Conservation (phyloP, 2,113 vertebrate genomes). For the Ptyas mucosa region DNA sequence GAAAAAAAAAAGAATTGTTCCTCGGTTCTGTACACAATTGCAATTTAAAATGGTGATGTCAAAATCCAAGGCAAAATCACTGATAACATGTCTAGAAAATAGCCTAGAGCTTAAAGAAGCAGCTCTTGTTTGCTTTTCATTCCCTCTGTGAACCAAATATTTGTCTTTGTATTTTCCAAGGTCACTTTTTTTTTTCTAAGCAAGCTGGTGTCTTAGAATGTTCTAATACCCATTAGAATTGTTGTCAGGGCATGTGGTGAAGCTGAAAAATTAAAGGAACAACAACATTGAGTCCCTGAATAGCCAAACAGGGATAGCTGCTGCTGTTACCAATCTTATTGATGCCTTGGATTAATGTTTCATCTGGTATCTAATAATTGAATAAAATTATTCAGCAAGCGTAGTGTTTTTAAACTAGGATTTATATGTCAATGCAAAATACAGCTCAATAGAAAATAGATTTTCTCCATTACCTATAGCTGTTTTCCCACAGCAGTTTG, state of each 20-base stretch:
- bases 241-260: background rate
- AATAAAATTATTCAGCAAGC: conserved; percentile 13
- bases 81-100: background rate
- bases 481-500: conserved; percentile 3
- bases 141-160: background rate
- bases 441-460: background rate
- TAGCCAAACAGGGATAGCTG: background rate
- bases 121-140: background rate
- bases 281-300: background rate
- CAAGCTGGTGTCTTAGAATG: background rate
- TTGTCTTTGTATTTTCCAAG: background rate
- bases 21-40: background rate
- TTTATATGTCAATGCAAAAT: conserved; percentile 8
- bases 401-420: background rate
- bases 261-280: background rate
- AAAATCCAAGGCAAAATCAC: background rate
- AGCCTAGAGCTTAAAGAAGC: background rate
- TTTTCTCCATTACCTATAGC: background rate
- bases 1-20: background rate
- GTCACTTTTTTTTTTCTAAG: background rate
- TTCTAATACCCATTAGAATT: background rate
- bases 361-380: background rate
- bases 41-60: background rate
- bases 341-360: conserved; percentile 2
- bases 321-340: background rate